These are phyloP conservation scores for Myrmophylax atrothorax DNA, from an alignment of 2,113 vertebrate species.

Conservation along the genomic window DNA sequence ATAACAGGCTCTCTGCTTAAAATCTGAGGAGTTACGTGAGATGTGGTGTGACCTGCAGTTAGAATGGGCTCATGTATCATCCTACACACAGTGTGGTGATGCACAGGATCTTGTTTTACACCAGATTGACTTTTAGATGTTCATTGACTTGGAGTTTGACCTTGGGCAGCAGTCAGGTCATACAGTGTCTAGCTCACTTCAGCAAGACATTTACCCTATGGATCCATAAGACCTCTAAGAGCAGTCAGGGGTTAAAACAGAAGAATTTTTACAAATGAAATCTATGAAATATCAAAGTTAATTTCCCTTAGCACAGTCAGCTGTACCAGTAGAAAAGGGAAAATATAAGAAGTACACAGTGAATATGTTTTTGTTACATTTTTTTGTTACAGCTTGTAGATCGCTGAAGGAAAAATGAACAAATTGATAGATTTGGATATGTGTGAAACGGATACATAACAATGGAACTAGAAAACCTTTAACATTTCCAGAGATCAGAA, in stretches of 20 bases:
- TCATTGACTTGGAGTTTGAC: neutral
- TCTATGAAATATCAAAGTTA: constrained; percentile 41
- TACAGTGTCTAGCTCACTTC: neutral
- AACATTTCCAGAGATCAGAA: constrained; percentile 67
- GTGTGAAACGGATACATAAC: constrained; percentile 73
- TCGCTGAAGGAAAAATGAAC: constrained; percentile 63
- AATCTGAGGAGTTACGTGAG: neutral
- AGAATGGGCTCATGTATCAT: neutral
- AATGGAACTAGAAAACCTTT: constrained; percentile 67
- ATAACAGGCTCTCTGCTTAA: neutral
- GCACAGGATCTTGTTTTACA: neutral
- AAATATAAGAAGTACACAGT: neutral
- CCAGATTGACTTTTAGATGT: neutral
- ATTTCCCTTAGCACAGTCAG: constrained; percentile 32
- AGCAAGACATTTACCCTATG: neutral
- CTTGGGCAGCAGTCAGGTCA: neutral
- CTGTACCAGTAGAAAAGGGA: constrained; percentile 41
- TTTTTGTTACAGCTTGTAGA: constrained; percentile 64
- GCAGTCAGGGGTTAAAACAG: neutral
- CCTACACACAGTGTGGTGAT: accelerated
- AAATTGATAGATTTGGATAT: constrained; percentile 69
- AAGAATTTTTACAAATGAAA: constrained; percentile 16
- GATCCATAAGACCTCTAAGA: neutral
- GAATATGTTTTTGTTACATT: constrained; percentile 54
- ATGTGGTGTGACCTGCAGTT: neutral